Percentiles rank a stretch among this genome's conserved stretches.
phyloP scores from a whole-genome alignment of 2,113 vertebrate species.

The Macrotis lagotis region DNA sequence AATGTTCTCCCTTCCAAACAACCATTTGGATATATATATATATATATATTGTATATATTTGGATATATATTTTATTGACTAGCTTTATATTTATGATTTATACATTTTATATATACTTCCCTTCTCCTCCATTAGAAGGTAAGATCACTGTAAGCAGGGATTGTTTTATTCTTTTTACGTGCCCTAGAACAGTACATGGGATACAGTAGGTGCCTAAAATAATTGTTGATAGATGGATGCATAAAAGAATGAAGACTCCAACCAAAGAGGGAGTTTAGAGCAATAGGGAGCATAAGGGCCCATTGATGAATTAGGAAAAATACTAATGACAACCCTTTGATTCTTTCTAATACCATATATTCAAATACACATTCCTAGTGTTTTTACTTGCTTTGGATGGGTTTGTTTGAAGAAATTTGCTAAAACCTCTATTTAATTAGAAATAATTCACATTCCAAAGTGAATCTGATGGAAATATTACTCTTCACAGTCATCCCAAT shows the following conservation, averaged over 20 bases:
- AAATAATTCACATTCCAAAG: conserved; percentile 9
- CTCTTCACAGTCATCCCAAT: background rate
- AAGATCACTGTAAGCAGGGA: background rate
- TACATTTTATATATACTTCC: background rate
- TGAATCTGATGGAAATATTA: background rate
- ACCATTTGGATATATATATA: background rate
- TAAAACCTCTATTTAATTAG: background rate
- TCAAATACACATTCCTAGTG: accelerated
- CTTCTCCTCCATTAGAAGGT: background rate
- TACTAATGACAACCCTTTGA: background rate
- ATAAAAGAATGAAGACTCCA: background rate
- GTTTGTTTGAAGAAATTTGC: background rate
- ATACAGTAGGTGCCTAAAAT: background rate
- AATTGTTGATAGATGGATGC: background rate
- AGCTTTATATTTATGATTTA: background rate
- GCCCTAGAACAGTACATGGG: background rate
- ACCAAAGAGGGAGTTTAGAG: background rate
- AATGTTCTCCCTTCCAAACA: background rate
- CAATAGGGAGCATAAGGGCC: background rate
- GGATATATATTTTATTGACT: background rate
- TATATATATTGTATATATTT: too few relatives aligned
- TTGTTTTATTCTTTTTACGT: background rate
- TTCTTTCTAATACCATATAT: background rate
- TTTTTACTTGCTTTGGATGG: background rate
- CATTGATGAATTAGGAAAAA: accelerated